Evolutionary conservation across 1,140 invertebrate species (phyloP).

Genomic region (Heliconius hermathena): DNA sequence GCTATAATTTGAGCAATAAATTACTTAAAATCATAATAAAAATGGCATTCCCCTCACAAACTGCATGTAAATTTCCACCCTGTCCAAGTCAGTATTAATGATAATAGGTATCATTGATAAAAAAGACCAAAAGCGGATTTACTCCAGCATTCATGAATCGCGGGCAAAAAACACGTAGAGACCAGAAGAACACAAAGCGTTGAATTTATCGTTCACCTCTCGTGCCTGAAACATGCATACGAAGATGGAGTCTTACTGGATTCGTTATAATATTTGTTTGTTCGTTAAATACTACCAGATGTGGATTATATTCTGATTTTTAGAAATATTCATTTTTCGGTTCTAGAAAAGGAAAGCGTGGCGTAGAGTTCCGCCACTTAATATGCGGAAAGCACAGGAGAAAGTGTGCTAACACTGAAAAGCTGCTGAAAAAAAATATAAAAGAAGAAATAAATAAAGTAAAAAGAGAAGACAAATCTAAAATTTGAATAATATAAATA

Average conservation of each 20-base stretch:
- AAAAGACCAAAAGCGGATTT: slow-evolving; percentile 44
- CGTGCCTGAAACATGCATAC: slow-evolving; percentile 58
- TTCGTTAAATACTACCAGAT: neutral
- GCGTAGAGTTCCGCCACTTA: too few relatives aligned
- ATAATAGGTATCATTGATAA: slow-evolving; percentile 42
- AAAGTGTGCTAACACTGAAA: too few relatives aligned
- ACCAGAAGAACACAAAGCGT: slow-evolving; percentile 66
- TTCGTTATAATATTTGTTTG: neutral
- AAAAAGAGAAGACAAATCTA: too few relatives aligned
- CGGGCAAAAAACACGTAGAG: slow-evolving; percentile 51
- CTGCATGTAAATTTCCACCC: neutral
- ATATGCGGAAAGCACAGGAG: too few relatives aligned
- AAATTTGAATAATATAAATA: too few relatives aligned
- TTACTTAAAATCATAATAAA: neutral
- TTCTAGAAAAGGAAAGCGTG: too few relatives aligned
- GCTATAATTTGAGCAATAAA: neutral
- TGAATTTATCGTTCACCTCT: slow-evolving; percentile 68
- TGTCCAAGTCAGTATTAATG: slow-evolving; percentile 25
- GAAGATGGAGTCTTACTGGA: slow-evolving; percentile 43
- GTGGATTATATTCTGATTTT: too few relatives aligned
- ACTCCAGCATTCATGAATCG: slow-evolving; percentile 48
- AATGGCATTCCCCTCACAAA: neutral
- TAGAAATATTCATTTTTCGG: too few relatives aligned
- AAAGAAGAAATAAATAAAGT: too few relatives aligned
- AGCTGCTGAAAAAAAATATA: too few relatives aligned